Percentiles rank a stretch among this genome's conserved stretches.
These are phyloP conservation scores for Himalopsyche kuldschensis DNA, from an alignment of 2,888 invertebrate genomes.

Conservation along the genomic window DNA sequence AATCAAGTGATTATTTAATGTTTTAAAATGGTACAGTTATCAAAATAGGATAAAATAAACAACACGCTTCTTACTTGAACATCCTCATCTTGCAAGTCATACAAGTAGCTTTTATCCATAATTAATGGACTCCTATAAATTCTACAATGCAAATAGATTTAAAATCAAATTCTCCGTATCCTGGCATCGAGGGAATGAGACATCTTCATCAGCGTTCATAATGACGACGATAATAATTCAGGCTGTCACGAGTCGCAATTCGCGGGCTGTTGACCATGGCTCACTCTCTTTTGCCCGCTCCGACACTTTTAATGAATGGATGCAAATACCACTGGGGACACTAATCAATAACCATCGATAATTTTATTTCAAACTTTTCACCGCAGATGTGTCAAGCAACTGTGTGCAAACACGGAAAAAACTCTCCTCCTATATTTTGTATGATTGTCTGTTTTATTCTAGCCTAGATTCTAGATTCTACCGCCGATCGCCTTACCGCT, in stretches of 20 bases:
- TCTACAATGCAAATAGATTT: not conserved
- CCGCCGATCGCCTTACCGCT: no score
- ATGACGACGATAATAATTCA: conserved; percentile 1
- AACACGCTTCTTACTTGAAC: not conserved
- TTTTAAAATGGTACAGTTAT: no score
- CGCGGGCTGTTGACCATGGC: not conserved
- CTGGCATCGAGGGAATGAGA: conserved; percentile 1
- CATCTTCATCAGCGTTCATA: conserved; percentile 26
- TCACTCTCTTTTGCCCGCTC: no score
- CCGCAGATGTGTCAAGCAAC: no score
- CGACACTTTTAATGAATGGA: not conserved
- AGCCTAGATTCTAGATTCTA: no score
- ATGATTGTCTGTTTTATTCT: no score
- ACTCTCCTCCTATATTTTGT: no score
- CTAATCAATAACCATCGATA: no score
- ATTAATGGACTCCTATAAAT: not conserved
- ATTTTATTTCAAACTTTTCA: no score
- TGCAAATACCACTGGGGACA: not conserved
- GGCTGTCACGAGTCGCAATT: not conserved
- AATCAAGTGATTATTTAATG: no score
- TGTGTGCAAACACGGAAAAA: no score
- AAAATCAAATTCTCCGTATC: conserved; percentile 2
- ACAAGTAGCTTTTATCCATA: not conserved
- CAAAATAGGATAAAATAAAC: not conserved
- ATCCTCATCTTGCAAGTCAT: not conserved